Conservation (phyloP, 2,888 invertebrate genomes). For the Spilosoma lubricipeda region DNA sequence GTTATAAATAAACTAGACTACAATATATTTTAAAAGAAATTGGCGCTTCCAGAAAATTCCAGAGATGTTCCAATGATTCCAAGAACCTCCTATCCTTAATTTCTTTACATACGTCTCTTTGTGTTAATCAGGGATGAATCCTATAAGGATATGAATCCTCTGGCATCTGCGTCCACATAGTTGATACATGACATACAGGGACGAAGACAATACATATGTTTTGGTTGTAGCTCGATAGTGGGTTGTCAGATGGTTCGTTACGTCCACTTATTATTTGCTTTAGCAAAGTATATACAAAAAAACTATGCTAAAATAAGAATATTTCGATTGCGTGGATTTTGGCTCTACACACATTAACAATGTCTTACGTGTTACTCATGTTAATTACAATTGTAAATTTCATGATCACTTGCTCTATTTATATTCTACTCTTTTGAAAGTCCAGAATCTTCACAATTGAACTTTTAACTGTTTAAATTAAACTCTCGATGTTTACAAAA, state of each 20-base stretch:
- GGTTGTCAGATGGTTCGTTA: slow-evolving; percentile 44
- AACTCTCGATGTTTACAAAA: slow-evolving; percentile 50
- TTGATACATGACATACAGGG: slow-evolving; percentile 76
- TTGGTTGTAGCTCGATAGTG: slow-evolving; percentile 50
- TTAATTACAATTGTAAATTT: background rate
- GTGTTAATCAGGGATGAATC: slow-evolving; percentile 9
- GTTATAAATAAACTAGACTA: background rate
- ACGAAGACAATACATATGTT: slow-evolving; percentile 80
- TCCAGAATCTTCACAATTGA: slow-evolving; percentile 29
- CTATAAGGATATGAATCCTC: slow-evolving; percentile 18
- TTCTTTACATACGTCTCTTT: background rate
- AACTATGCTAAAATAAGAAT: slow-evolving; percentile 38
- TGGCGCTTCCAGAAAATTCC: background rate
- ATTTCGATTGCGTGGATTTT: slow-evolving; percentile 35
- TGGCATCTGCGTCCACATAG: slow-evolving; percentile 68
- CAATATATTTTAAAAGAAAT: background rate
- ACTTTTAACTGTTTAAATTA: slow-evolving; percentile 35
- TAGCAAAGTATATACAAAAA: slow-evolving; percentile 42
- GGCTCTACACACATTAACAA: background rate
- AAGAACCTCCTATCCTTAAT: too few species aligned
- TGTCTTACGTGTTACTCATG: background rate
- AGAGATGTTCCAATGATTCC: background rate
- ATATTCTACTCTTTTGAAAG: background rate
- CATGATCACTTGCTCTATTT: background rate
- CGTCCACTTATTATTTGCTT: slow-evolving; percentile 53